A percentile compares a stretch with the other conserved stretches of the same genome.
These are phyloP conservation scores for Pristionchus exspectatus DNA, from an alignment of 2,888 invertebrate species.

Conservation along the genomic window DNA sequence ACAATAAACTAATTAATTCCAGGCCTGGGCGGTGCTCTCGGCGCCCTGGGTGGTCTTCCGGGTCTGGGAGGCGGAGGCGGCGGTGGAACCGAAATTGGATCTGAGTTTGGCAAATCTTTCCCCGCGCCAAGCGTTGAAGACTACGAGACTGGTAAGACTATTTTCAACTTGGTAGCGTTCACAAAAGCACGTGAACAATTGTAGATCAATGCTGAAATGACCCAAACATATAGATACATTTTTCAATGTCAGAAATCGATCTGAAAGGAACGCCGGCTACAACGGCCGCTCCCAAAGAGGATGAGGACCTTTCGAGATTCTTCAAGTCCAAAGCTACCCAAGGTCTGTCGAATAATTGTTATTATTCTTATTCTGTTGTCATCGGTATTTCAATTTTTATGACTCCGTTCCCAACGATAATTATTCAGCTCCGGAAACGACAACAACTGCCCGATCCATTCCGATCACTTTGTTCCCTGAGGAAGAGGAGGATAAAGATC, in stretches of 20 bases:
- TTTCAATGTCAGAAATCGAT: neutral
- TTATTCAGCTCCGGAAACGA: neutral
- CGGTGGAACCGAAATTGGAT: conserved; percentile 46
- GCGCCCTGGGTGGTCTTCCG: conserved; percentile 17
- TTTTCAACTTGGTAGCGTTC: neutral
- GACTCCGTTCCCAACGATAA: too few species aligned
- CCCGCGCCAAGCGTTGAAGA: conserved; percentile 52
- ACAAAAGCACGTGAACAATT: neutral
- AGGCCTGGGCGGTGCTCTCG: conserved; percentile 3
- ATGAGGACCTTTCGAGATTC: neutral
- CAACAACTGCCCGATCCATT: neutral
- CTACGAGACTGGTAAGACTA: conserved; percentile 36
- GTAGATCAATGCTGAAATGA: neutral
- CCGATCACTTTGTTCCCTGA: conserved; percentile 51
- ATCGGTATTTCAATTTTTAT: too few species aligned
- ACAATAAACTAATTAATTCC: neutral
- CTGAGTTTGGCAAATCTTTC: conserved; percentile 49
- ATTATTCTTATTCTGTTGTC: neutral
- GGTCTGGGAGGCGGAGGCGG: conserved; percentile 33
- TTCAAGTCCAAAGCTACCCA: neutral
- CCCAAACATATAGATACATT: too few species aligned
- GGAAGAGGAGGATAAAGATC: conserved; percentile 17
- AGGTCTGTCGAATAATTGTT: neutral
- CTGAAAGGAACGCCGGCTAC: neutral
- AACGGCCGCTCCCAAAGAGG: neutral